Base-by-base conservation (phyloP, 2,888 invertebrate genomes). In the Tinea pellionella region DNA sequence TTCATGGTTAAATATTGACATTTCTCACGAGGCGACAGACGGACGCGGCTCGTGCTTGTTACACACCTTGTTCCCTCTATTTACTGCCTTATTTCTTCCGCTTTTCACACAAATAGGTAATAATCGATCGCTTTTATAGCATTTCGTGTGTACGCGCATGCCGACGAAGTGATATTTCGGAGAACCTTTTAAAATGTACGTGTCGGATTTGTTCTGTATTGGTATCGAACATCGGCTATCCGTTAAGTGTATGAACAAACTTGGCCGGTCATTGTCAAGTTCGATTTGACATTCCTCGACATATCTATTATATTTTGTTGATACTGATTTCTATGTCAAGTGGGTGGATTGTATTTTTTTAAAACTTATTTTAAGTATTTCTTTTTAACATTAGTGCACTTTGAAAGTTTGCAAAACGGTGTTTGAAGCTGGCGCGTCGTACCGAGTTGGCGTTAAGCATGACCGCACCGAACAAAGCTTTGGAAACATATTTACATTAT, bases 31-130 rank as follows among this genome's bases (percentile, higher is more conserved):
- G 72, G 74, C 70, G 77, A 69, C 69, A 69, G 71, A 68, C 77
- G 76, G 77, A 72, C 74, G 71, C 75, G 75, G 73, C 78, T 76
- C 80, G 75, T 77, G 78, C 77, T 77, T 67, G 68, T 65, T 67
- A 67, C 72, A 71, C 69, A 69, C 67, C 72, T 69, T 65, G 63
- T 64, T 16, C 32, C 30, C 15, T 69, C 70, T 67, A 41, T 67
- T 62, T 65, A 67, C 65, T 64, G 69, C 66, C 72, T 72, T 77
- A 78, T 79, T 78, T 78, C 82, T 81, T 85, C 84, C 85, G 81
- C 85, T 84, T 86, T 85, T 82, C 84, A 86, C 85, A 85, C 84
- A 77, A 84, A 85, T 84, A 79, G 78, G 83, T 84, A 86, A 86
- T 85, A 85, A 87, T 86, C 86, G 83, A 87, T 86, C 77, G 82